Evolutionary conservation across 1,140 invertebrate genomes (phyloP).

Genomic region (Sycophaga agraensis): DNA sequence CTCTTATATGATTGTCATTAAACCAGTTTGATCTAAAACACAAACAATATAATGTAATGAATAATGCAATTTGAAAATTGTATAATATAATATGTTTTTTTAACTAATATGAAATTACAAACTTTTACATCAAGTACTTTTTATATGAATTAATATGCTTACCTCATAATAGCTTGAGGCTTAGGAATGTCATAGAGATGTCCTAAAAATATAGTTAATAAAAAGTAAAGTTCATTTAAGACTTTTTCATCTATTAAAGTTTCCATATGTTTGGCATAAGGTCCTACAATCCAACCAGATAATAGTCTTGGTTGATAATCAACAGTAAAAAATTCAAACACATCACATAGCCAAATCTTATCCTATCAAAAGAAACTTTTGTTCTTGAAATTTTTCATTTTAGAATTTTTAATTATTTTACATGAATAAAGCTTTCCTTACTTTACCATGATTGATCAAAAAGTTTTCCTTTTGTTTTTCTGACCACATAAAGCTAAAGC

Average conservation of each 20-base stretch:
- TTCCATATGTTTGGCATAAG: constrained; percentile 62
- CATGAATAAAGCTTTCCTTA: constrained; percentile 26
- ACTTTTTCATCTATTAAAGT: constrained; percentile 56
- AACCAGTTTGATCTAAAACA: constrained; percentile 68
- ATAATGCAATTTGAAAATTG: constrained; percentile 44
- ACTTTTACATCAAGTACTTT: too few species aligned
- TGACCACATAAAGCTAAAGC: constrained; percentile 61
- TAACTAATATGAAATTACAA: constrained; percentile 60
- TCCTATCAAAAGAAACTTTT: constrained; percentile 35
- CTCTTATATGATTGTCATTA: constrained; percentile 66
- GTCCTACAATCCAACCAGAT: constrained; percentile 64
- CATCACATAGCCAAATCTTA: constrained; percentile 63
- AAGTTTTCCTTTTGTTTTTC: constrained; percentile 53
- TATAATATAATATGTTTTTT: too few species aligned
- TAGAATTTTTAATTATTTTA: constrained; percentile 5
- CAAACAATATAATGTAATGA: constrained; percentile 47
- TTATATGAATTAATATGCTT: too few species aligned
- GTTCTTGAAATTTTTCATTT: constrained; percentile 9
- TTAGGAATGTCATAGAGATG: constrained; percentile 59
- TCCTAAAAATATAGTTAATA: constrained; percentile 57
- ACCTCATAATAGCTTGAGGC: constrained; percentile 49
- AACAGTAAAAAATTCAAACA: constrained; percentile 69
- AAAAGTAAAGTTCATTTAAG: constrained; percentile 49
- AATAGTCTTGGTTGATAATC: constrained; percentile 69
- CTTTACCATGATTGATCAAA: constrained; percentile 32